A percentile compares a stretch with the other conserved stretches of the same genome.
Conservation (phyloP, 2,888 invertebrate species). For the Anorthoa munda region DNA sequence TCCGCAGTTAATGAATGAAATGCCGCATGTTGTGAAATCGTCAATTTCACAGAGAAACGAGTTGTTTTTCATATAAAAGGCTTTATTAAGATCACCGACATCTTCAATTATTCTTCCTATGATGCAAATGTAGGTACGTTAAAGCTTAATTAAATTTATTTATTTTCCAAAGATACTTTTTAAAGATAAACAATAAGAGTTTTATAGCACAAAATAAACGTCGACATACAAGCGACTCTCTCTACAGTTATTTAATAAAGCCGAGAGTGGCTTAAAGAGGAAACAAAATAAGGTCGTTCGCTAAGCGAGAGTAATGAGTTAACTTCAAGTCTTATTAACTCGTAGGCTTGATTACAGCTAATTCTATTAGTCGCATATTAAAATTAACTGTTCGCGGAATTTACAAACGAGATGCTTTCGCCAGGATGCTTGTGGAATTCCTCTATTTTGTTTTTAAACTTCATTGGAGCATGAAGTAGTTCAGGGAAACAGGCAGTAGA, state of each 20-base stretch:
- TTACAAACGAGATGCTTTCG: conserved; percentile 16
- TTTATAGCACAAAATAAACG: conserved; percentile 27
- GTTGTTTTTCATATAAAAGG: neutral
- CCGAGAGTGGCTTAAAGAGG: conserved; percentile 36
- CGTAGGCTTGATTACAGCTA: conserved; percentile 54
- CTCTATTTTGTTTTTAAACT: neutral
- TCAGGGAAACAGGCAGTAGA: neutral
- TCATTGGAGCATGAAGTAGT: neutral
- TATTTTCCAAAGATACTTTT: neutral
- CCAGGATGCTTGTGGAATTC: neutral
- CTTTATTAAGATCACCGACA: neutral
- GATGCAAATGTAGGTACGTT: neutral
- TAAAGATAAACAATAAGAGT: neutral
- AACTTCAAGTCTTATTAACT: conserved; percentile 47
- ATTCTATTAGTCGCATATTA: conserved; percentile 37
- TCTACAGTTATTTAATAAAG: conserved; percentile 54
- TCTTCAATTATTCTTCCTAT: neutral
- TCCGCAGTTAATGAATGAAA: neutral
- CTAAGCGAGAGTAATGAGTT: conserved; percentile 54
- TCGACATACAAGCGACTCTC: conserved; percentile 20
- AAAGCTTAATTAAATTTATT: neutral
- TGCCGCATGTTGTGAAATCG: neutral
- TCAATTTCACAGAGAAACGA: neutral
- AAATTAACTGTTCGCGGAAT: conserved; percentile 38
- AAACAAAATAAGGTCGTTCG: conserved; percentile 48